Evolutionary conservation across 30 jellyfish, hydroid and myxozoan genomes (phyloP), one percentile per base, ranked within the genome.

Genomic region (Rhopilema esculentum): DNA sequence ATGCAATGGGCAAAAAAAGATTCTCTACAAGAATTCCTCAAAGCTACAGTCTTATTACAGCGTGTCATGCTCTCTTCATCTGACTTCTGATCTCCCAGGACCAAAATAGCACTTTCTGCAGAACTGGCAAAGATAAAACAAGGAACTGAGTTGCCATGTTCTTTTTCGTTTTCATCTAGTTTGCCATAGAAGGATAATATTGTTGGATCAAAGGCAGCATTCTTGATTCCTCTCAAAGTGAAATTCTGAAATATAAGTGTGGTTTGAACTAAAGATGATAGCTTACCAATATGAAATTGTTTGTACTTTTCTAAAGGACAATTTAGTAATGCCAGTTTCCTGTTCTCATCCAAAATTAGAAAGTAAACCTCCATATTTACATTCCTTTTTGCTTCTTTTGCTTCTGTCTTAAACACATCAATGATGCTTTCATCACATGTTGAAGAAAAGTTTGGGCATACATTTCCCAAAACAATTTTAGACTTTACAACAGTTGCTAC

Each of bases 1-100:
- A 48, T 26, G 62, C 79, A 49, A 50, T 31, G 24, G 29, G 85
- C 92, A 70, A 32, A 83, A 16, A 70, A 27, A 0, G 91, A 81
- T 16, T 64, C 49, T 57, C 91, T 27, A n/a, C n/a, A n/a, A n/a
- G n/a, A n/a, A n/a, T n/a, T n/a, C n/a, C n/a, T n/a, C n/a, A n/a
- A n/a, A n/a, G n/a, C 20, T 17, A 6, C 12, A 32, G 18, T 16
- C 18, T 69, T 6, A 7, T 27, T 18, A n/a, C n/a, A n/a, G n/a
- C n/a, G n/a, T n/a, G n/a, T n/a, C n/a, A n/a, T n/a, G 6, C 12
- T 12, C 57, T 12, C 12, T 40, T 40, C 57, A 2, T 12, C 57
- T 2, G 57, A 40, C 12, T 40, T 0, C 2, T 20, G 17, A 28
- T 19, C 21, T 17, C 31, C 49, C 9, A 20, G 50, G 23, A 32